Conservation (phyloP, 2,797 vertebrate species). For the Falco naumanni region DNA sequence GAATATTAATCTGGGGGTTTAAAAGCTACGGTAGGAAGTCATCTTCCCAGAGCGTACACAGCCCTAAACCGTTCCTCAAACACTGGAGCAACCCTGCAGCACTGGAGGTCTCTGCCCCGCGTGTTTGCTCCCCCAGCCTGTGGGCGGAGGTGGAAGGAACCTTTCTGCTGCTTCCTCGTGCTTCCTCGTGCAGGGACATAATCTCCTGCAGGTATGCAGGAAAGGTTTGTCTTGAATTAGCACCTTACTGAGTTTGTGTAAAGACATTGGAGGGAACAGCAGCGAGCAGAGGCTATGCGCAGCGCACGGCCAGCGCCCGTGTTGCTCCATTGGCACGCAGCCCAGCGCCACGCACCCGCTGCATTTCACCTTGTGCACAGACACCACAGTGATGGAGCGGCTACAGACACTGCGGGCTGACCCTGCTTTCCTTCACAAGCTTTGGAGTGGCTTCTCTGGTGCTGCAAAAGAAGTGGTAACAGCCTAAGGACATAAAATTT, state of each 20-base stretch:
- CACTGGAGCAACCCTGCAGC: background rate
- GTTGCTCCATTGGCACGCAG: background rate
- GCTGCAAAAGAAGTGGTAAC: fast-evolving
- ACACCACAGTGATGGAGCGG: background rate
- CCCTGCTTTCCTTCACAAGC: fast-evolving
- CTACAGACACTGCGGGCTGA: fast-evolving
- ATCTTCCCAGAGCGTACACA: conserved; percentile 30
- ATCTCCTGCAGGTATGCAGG: conserved; percentile 17
- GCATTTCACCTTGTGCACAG: background rate
- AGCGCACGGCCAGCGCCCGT: background rate
- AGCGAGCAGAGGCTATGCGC: fast-evolving
- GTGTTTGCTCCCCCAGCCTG: background rate
- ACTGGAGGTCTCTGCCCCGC: background rate
- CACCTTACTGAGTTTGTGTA: background rate
- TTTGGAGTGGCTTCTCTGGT: background rate
- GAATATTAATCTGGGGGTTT: conserved; percentile 59
- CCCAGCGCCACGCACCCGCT: background rate
- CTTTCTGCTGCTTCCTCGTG: background rate
- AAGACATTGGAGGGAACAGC: background rate
- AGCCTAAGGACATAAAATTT: fast-evolving
- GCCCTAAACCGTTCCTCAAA: background rate
- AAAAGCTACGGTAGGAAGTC: conserved; percentile 24
- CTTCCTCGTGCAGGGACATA: background rate
- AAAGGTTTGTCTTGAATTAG: background rate
- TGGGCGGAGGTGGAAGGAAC: background rate